Base-by-base conservation (phyloP, 2,888 invertebrate genomes). In the Sussaba pulchella region DNA sequence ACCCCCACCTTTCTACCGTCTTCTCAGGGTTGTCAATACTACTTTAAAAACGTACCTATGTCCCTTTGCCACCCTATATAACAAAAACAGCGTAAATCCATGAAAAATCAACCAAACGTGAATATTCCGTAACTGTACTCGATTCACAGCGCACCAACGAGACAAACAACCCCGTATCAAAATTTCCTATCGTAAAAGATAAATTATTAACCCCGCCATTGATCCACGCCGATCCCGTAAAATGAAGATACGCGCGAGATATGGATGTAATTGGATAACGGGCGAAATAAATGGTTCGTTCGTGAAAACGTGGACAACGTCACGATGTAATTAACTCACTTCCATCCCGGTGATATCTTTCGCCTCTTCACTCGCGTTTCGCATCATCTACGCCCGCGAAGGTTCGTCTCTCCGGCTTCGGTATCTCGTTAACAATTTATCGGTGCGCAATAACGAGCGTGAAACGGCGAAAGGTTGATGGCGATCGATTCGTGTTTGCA, bases 351-450 rank as follows among this genome's bases (percentile, higher is more conserved):
- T 24, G 17, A 17, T 47, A 14, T 31, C 24, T 31, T 45, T 26
- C 45, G 17, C 64, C 36, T 50, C 19, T 17, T 39, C 36, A 10
- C 59, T 24, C 36, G 17, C 31, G 21, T 24, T 31, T 21, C 4
- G 5, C n/a, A n/a, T n/a, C n/a, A n/a, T 52, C 26, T 52, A 19
- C 43, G 19, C 36, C 21, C 12, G 17, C 12, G 9, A 24, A 45
- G 19, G 10, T 17, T 26, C 47, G 17, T 19, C 57, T 19, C 31
- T 26, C 9, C 10, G 36, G 57, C 59, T 57, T 82, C 79, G 63
- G 41, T 54, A 79, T 66, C 72, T 69, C 75, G 74, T 83, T 79
- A 75, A 83, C 83, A 80, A 81, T 84, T 84, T 84, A 84, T 76
- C 50, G 76, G 73, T 19, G 43, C 52, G 63, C 39, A 61, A 80